Base-by-base conservation (phyloP, 2,113 vertebrate species). In the Uria lomvia region DNA sequence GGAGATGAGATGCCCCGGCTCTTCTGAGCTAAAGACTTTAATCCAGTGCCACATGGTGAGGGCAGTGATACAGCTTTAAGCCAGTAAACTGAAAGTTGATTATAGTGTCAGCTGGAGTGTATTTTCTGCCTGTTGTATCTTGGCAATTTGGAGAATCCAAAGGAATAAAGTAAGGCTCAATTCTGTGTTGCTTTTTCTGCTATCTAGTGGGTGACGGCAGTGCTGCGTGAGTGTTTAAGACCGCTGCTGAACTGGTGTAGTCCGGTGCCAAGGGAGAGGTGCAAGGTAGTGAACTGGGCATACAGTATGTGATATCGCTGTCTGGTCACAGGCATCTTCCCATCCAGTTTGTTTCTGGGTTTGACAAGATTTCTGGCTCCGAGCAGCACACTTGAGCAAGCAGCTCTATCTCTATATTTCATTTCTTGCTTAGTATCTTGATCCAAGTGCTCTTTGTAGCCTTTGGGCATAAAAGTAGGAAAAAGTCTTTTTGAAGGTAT, bases 261-360 rank as follows among this genome's bases (percentile, higher is more conserved):
- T 4, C 47, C 70, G 43, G 73, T 36, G 50, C 34, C 7, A 5
- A 29, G 50, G 68, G 56, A 56, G 94, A 50, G 88, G 32, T 20
- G 26, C 12, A 6, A 29, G 59, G 65, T 36, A 5, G 12, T 2
- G 65, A 40, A 9, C 1, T 12, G 34, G 50, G 15, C 17, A 6
- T 10, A 5, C 5, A 1, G 27, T 14, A 5, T 5, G 2, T 0
- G 6, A 47, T 34, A 11, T 49, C 52, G 1, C 52, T 17, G 2
- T 10, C 67, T 34, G 52, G 29, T 42, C 50, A 7, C 4, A 4
- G 45, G 21, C 15, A 1, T 6, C 13, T 62, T 49, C 62, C 47
- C 40, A 7, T 42, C 53, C 49, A 4, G 4, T 29, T 56, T 43
- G 26, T 19, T 27, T 34, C 47, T 15, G 12, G 18, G 4, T 42